Evolutionary conservation across 2,888 invertebrate genomes (phyloP), one percentile per base, ranked within the genome.

Genomic region (Falcaria lacertinaria): DNA sequence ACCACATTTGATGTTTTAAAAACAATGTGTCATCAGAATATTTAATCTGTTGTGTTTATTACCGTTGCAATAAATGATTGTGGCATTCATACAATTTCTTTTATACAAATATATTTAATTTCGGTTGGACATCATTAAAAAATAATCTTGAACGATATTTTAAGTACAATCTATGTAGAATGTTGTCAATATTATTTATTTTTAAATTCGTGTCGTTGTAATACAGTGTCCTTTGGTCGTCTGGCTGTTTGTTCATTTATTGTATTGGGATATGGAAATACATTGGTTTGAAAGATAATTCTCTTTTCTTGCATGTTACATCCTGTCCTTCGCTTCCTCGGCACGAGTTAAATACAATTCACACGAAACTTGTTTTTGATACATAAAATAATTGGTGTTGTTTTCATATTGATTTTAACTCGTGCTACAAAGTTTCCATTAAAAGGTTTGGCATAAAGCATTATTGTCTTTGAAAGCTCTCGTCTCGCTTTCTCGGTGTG

Each of bases 271-370:
- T 86, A 76, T 80, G 59, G 80, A 87, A 87, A 88, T 88, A 88
- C 74, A 86, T 73, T 78, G 70, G 72, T 76, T 77, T 69, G 55
- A 80, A 82, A 64, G 64, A 73, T 76, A 74, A 78, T 71, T 75
- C 81, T 88, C 83, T 88, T 89, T 88, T 88, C 83, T 89, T 89
- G 89, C 89, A 89, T 88, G 85, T 57, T 69, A 7, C 28, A 11
- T 28, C 80, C 79, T 69, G 51, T 70, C 72, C 77, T 59, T 62
- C 45, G 64, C 64, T 58, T 64, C 66, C 68, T 70, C 72, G 60
- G 75, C 78, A 80, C 73, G 81, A 75, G 69, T 57, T 53, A 19
- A 13, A 39, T 42, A 15, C 15, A 2, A 15, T 6, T 34, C 7
- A 16, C 2, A 11, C 22, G 7, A 22, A 6, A 22, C 7, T 22